Evolutionary conservation across 2,888 invertebrate species (phyloP), one percentile per base, ranked within the genome.

Genomic region (Actias luna): DNA sequence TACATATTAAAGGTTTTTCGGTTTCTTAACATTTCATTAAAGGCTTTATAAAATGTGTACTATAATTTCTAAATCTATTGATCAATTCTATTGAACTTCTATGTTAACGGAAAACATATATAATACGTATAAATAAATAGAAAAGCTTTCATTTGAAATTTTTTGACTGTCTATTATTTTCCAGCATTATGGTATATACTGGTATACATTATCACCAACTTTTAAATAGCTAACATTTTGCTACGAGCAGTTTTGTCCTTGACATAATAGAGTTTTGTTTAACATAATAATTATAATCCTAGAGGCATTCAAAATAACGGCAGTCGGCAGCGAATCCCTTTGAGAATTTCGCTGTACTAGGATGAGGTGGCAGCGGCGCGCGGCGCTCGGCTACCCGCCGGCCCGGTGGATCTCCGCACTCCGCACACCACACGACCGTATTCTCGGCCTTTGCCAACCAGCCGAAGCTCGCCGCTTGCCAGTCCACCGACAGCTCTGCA

Each of bases 401-500:
- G 62, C 68, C 64, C 65, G 71, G 67, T 25, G 66, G 64, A 55
- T 63, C 64, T 1, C 42, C 42, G n/a, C 67, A 70, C 71, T 74
- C 67, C 64, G 42, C 63, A 71, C 74, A 71, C 70, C 69, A 70
- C 39, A 75, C 74, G 69, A 78, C 75, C 79, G 73, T 77, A 75
- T 74, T 70, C 76, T 69, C 69, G 22, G 46, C 18, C 18, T 18
- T 8, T 18, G 42, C 12, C 18, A 1, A 18, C 46, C 46, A 18
- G 46, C 46, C 46, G 25, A 50, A 50, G 46, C 46, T 22, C 46
- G 46, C 64, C 69, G 65, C 69, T 29, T 73, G 83, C 74, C 89
- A 91, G 91, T 91, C 80, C 75, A 75, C 71, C 79, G 79, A 78
- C 83, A 77, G 79, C 86, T 82, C 87, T 86, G 89, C 89, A 87